Percentiles rank a stretch among this genome's conserved stretches.
These are phyloP conservation scores for Phaethornis superciliosus DNA, from an alignment of 2,113 vertebrate species.

Conservation along the genomic window DNA sequence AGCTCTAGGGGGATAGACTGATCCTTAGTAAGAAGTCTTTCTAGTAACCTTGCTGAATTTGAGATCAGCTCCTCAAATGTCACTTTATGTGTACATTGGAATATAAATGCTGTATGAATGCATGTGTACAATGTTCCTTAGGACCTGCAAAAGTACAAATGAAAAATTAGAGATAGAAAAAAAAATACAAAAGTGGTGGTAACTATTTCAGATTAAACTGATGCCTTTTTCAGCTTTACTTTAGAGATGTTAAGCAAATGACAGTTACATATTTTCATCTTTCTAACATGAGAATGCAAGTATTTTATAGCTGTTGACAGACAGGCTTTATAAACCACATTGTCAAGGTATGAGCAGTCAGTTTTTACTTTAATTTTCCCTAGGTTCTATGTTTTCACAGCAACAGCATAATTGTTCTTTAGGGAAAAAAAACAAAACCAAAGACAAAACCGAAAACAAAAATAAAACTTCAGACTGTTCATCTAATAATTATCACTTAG, in stretches of 20 bases:
- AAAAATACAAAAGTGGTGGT: neutral
- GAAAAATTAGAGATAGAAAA: neutral
- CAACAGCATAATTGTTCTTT: neutral
- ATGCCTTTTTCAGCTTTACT: neutral
- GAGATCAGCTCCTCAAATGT: neutral
- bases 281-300: neutral
- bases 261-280: neutral
- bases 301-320: neutral
- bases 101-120: neutral
- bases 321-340: neutral
- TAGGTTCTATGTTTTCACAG: neutral
- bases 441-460: neutral
- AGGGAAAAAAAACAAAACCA: no score
- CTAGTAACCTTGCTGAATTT: neutral
- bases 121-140: neutral
- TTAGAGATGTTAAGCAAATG: neutral
- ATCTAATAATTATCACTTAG: neutral
- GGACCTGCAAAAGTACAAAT: neutral
- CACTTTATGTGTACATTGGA: neutral
- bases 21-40: neutral
- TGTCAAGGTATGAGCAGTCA: neutral
- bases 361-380: conserved; percentile 5
- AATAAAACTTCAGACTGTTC: neutral
- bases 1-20: neutral
- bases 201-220: neutral